Base-by-base conservation (phyloP, 2,888 invertebrate genomes). In the Hypena proboscidalis region DNA sequence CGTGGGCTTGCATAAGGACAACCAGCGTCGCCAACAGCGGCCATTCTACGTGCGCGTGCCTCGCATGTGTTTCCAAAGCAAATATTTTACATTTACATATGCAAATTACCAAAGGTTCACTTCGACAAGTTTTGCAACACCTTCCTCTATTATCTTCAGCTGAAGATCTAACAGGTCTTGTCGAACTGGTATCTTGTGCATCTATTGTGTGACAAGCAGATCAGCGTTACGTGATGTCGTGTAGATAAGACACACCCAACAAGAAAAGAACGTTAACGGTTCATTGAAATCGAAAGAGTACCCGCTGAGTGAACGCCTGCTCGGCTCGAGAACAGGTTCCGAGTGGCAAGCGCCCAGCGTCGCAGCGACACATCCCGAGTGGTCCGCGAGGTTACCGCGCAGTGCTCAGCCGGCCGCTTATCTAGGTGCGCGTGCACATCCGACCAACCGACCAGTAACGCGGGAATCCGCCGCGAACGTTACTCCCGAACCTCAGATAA, bases 281-380 rank as follows among this genome's bases (percentile, higher is more conserved):
- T 88, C 85, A 89, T 88, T 86, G 87, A 86, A 89, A 89, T 80
- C 83, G 85, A 86, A 87, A 87, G 80, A 84, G 75, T 71, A 67
- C 67, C 57, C 64, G 70, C 64, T 64, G 75, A 77, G 83, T 81
- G 82, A 80, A 77, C 74, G 83, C 77, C 69, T 70, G 64, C 69
- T 63, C 66, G 55, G 58, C 64, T 56, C 62, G 71, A 80, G 84
- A 90, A 90, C 90, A 85, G 85, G 90, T 90, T 89, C 77, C 69
- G 66, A 70, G 55, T 49, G 60, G 61, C 65, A 65, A 60, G 60
- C 62, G 53, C 57, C 27, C 42, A 32, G 32, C 38, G 38, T 19
- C 29, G 55, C 65, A 63, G 70, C 77, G 74, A 77, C 75, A 83
- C 85, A 84, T 88, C 87, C 85, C 85, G 77, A 77, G 71, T 59